Evolutionary conservation across 2,888 invertebrate genomes (phyloP).

Genomic region (Druceiella hillmani): DNA sequence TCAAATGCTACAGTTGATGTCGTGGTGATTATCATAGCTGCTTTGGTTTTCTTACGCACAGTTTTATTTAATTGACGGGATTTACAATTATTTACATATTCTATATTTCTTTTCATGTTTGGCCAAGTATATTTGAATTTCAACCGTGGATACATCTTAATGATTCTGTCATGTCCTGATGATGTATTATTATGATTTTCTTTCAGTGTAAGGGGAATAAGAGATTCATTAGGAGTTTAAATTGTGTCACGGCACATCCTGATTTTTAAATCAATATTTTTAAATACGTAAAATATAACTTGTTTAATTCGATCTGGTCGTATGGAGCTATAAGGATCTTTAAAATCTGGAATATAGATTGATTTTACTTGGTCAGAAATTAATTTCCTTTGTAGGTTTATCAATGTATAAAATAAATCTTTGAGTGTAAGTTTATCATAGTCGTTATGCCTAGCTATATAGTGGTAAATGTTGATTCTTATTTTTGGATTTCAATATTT

Average conservation of each 20-base stretch:
- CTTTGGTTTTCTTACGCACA: slow-evolving; percentile 15
- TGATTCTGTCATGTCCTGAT: slow-evolving; percentile 9
- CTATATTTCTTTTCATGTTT: slow-evolving; percentile 26
- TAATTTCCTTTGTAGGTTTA: slow-evolving; percentile 4
- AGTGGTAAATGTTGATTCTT: slow-evolving; percentile 5
- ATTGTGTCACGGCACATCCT: slow-evolving; percentile 2
- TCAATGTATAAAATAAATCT: slow-evolving; percentile 12
- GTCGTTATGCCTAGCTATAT: slow-evolving; percentile 13
- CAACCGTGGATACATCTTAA: slow-evolving; percentile 12
- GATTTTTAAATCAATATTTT: slow-evolving; percentile 2
- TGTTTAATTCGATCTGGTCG: slow-evolving; percentile 4
- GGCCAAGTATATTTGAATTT: slow-evolving; percentile 26
- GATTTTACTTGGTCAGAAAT: background rate
- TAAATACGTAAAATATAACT: slow-evolving; percentile 8
- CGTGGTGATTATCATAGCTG: slow-evolving; percentile 26
- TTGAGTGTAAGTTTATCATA: slow-evolving; percentile 17
- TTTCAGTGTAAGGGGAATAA: slow-evolving; percentile 8
- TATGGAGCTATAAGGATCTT: background rate
- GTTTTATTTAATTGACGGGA: slow-evolving; percentile 27
- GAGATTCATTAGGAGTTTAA: background rate
- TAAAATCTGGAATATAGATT: slow-evolving; percentile 7
- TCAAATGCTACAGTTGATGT: slow-evolving; percentile 25
- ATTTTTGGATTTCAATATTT: slow-evolving; percentile 5
- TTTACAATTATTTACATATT: slow-evolving; percentile 25
- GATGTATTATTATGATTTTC: slow-evolving; percentile 8